These are phyloP conservation scores for Brotula barbata DNA, from an alignment of 2,797 vertebrate species.

Conservation along the genomic window DNA sequence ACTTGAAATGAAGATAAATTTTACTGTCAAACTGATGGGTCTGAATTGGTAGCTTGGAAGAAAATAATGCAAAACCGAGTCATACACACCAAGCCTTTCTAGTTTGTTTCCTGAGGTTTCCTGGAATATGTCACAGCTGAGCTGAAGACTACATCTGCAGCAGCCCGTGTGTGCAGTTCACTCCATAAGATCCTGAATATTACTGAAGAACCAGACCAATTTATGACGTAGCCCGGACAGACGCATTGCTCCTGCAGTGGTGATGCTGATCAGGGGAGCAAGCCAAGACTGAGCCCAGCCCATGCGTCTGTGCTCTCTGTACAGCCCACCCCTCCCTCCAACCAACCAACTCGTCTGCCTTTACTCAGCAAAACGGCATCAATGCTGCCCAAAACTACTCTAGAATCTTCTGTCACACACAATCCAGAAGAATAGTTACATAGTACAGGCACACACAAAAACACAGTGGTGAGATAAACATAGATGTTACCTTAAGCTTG, in stretches of 20 bases:
- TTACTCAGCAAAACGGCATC: conserved; percentile 63
- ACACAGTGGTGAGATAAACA: conserved; percentile 34
- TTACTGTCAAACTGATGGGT: conserved; percentile 5
- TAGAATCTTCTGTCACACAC: conserved; percentile 26
- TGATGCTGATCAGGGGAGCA: conserved; percentile 39
- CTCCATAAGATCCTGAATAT: conserved; percentile 4
- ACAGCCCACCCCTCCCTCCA: conserved; percentile 48
- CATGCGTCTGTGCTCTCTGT: conserved; percentile 52
- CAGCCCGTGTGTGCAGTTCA: neutral
- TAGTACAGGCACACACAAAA: conserved; percentile 50
- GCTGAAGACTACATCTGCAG: conserved; percentile 19
- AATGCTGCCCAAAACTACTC: conserved; percentile 17
- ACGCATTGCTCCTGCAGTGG: conserved; percentile 79
- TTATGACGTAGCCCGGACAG: conserved; percentile 51
- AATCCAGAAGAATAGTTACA: conserved; percentile 23
- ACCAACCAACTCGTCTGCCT: conserved; percentile 17
- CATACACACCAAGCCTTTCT: conserved; percentile 19
- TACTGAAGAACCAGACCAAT: conserved; percentile 13
- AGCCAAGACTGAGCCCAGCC: conserved; percentile 75
- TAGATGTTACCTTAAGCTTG: conserved; percentile 86
- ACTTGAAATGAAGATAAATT: conserved; percentile 11
- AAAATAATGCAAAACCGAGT: conserved; percentile 22
- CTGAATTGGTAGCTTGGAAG: neutral
- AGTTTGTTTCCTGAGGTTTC: conserved; percentile 17
- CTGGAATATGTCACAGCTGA: conserved; percentile 7